Evolutionary conservation across 2,797 vertebrate genomes (phyloP), one percentile per base, ranked within the genome.

Genomic region (Numenius phaeopus): DNA sequence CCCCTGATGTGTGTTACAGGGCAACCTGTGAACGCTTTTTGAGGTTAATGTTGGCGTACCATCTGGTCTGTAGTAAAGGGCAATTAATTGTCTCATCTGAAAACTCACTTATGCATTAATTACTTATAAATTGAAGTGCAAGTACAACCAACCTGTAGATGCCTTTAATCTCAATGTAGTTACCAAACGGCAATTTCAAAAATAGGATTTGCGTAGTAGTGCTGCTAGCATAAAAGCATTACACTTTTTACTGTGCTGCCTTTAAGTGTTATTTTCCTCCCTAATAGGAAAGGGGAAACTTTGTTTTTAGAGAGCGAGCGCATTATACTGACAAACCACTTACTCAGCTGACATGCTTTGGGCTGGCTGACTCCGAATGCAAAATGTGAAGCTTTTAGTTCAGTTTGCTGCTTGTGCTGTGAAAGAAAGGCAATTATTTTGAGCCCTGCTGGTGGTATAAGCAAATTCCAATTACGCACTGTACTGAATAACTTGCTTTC

Each of bases 401-500:
- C 82, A 83, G 72, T 96, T 88, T 91, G 12, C 62, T 91, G 47
- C 90, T 86, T 55, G 40, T 76, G 46, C 91, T 81, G 71, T 93
- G 93, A 95, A 93, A 94, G 5, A 15, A 40, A 86, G 81, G 90
- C 93, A 97, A 94, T 96, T 95, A 97, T 97, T 97, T 91, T 87
- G 89, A 90, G 88, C 94, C 85, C 83, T 88, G 93, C 91, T 96
- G 94, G 95, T 92, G 90, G 91, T 78, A 32, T 61, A 65, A 73
- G 76, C 90, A 95, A 85, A 78, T 96, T 81, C 95, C 96, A 97
- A 87, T 97, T 98, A 97, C 73, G 39, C 54, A 62, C 75, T 91
- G 44, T 88, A 90, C 85, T 85, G 75, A 97, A 73, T 94, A 95
- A 97, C 96, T 97, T 97, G 90, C 84, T 97, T 97, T 96, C 94